Percentiles rank a stretch among this genome's conserved stretches.
phyloP scores from a whole-genome alignment of 2,888 invertebrate species.

The Harpalus rubripes region DNA sequence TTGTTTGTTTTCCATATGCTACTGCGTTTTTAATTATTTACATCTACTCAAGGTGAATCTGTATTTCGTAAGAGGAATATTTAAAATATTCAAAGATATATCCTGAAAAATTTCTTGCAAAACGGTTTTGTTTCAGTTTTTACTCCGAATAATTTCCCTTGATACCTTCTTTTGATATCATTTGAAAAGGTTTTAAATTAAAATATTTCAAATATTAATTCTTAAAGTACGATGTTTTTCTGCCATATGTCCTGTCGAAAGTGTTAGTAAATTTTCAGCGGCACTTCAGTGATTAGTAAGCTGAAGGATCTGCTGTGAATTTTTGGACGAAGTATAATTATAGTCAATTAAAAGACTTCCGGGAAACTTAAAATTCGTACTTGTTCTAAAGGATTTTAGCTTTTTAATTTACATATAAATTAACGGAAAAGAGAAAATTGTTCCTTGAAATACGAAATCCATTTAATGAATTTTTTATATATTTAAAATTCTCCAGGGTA shows the following conservation, averaged over 20 bases:
- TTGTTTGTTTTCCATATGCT: background rate
- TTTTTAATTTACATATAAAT: slow-evolving; percentile 64
- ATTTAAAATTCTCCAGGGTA: slow-evolving; percentile 52
- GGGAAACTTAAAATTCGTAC: slow-evolving; percentile 61
- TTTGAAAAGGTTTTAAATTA: slow-evolving; percentile 46
- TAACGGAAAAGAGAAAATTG: slow-evolving; percentile 61
- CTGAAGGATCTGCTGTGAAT: slow-evolving; percentile 38
- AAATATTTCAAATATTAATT: slow-evolving; percentile 43
- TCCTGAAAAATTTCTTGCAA: slow-evolving; percentile 12
- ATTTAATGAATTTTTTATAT: slow-evolving; percentile 61
- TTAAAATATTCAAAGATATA: slow-evolving; percentile 19
- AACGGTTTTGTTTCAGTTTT: slow-evolving; percentile 32
- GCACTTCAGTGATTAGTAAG: slow-evolving; percentile 20
- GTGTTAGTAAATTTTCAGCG: slow-evolving; percentile 8
- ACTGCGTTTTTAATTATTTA: background rate
- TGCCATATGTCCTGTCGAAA: slow-evolving; percentile 10
- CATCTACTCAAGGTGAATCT: background rate
- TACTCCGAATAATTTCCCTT: slow-evolving; percentile 26
- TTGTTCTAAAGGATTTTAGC: slow-evolving; percentile 61
- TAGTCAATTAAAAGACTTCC: slow-evolving; percentile 63
- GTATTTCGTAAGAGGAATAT: slow-evolving; percentile 6
- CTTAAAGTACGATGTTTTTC: slow-evolving; percentile 4
- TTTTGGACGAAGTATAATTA: slow-evolving; percentile 59
- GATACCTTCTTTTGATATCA: slow-evolving; percentile 30
- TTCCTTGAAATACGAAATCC: slow-evolving; percentile 59